Evolutionary conservation across 1,140 invertebrate genomes (phyloP), one percentile per base, ranked within the genome.

Genomic region (Leptinotarsa undecemlineata): DNA sequence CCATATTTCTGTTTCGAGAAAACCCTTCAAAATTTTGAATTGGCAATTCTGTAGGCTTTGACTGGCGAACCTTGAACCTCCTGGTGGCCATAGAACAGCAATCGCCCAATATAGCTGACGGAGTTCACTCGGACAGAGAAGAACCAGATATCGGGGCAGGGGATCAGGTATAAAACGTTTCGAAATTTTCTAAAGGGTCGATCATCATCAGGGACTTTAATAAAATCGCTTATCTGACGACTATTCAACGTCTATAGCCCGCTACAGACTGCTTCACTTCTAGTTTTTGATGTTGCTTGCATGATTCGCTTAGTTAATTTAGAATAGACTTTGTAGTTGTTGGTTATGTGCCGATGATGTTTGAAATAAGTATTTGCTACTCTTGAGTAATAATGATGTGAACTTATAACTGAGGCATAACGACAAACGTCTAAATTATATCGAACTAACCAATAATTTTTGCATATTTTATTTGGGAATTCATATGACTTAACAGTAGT

Each of bases 1-100:
- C 20, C 66, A 67, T 21, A 71, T n/a, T 68, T 21, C 66, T 11
- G 19, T 68, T 42, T 42, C 33, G 33, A 42, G 8, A 42, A 42
- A 57, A 13, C 13, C 51, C 21, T 71, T 71, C 20, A 71, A 68
- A 68, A 42, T 42, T 68, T 68, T 26, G 23, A 68, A 63, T 71
- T 62, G 72, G 51, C 51, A 75, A 81, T 42, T 8, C 33, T 42
- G 33, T 89, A 95, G 98, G 98, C 87, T 99, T 99, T 90, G 98
- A 99, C 91, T 98, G 95, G 91, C 95, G 94, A 87, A 99, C 98
- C 80, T 95, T 98, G 88, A 99, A 99, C 90, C 94, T 99, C 82
- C 91, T 99, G 86, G 92, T 99, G 86, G 97, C 97, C 76, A 88
- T 99, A 85, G 97, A 99, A 88, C 92, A 99, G 87, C 98, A 99